Percentiles rank a stretch among this genome's conserved stretches.
Conservation (phyloP, 1,140 invertebrate genomes). For the Ooceraea biroi region DNA sequence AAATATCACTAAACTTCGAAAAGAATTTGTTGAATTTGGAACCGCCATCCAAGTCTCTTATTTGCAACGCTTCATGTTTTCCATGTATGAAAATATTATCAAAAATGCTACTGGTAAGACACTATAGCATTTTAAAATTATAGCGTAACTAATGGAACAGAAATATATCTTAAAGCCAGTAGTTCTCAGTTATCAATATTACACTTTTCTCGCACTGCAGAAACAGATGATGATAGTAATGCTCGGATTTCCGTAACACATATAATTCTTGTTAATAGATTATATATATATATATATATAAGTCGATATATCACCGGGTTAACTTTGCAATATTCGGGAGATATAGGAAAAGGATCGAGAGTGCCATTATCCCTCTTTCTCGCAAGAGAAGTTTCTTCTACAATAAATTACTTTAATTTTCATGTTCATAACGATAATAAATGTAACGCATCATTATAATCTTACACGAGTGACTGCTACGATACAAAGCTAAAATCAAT, state of each 20-base stretch:
- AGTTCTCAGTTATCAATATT: conserved; percentile 5
- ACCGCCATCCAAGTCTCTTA: too few relatives aligned
- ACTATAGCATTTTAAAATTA: background rate
- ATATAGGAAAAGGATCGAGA: conserved; percentile 15
- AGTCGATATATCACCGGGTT: conserved; percentile 43
- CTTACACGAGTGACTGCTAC: conserved; percentile 27
- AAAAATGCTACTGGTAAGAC: too few relatives aligned
- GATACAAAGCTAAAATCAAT: conserved; percentile 61
- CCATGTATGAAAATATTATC: too few relatives aligned
- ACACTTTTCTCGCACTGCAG: background rate
- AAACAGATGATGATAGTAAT: conserved; percentile 23
- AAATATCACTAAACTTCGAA: too few relatives aligned
- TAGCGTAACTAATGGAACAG: background rate
- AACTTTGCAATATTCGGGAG: conserved; percentile 34
- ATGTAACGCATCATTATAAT: conserved; percentile 51
- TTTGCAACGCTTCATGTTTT: too few relatives aligned
- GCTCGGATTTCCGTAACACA: conserved; percentile 1
- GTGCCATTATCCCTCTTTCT: background rate
- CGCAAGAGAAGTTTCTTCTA: conserved; percentile 40
- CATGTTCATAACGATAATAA: conserved; percentile 61
- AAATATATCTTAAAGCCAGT: background rate
- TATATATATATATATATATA: conserved; percentile 41
- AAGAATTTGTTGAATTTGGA: background rate
- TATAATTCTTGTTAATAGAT: conserved; percentile 1
- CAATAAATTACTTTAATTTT: conserved; percentile 58